Evolutionary conservation across 2,888 invertebrate genomes (phyloP), one percentile per base, ranked within the genome.

Genomic region (Volucella inanis): DNA sequence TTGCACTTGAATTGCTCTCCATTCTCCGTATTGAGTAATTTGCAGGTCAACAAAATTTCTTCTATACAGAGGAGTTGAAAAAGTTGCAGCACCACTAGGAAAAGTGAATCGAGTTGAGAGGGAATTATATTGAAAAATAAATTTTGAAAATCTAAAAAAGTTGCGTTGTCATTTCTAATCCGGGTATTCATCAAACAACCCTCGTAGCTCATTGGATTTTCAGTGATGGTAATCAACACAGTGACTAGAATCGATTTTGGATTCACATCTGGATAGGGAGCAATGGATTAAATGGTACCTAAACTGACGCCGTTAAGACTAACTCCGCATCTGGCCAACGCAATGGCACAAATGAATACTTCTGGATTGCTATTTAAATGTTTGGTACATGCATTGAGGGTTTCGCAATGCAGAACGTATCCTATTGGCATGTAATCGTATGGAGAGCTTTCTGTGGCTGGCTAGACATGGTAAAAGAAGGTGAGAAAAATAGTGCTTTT

Each of bases 381-480:
- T 0, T 95, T 96, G 95, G 91, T 93, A 12, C 93, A 94, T 88
- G 92, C 93, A 3, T 89, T 96, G 74, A 91, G 93, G 70, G 94
- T 90, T 96, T 31, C 92, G 94, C 65, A 90, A 91, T 4, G 92
- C 93, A 38, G 90, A 90, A 31, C 93, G 93, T 38, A 90, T 94
- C 0, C 91, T 96, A 11, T 88, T 95, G 31, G 94, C 95, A 11
- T 94, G n/a, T n/a, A n/a, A n/a, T n/a, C n/a, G 94, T 3, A 93
- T 96, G 93, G 94, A 95, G 96, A 96, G 89, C 95, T 96, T 0
- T 94, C 94, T 0, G 89, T 95, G 94, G 96, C 90, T 96, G 96
- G 96, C 45, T 87, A 4, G 71, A 83, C 38, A 88, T 93, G 39
- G 92, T 93, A 71, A 89, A 90, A 38, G 86, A 77, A 43, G 81